These are phyloP conservation scores for Gortyna flavago DNA, from an alignment of 2,888 invertebrate species.

Conservation along the genomic window DNA sequence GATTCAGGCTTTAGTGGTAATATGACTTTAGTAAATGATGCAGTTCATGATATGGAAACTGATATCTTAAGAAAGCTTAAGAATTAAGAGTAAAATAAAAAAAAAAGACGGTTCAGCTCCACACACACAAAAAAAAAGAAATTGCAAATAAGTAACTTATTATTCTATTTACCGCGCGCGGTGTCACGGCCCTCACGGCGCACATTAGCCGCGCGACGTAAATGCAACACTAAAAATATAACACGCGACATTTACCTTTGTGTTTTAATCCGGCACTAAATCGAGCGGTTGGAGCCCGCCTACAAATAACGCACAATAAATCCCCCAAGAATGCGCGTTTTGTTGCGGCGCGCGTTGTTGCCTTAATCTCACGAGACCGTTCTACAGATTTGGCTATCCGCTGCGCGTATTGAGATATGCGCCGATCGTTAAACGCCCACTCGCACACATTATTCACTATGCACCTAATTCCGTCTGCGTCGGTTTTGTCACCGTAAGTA, in stretches of 20 bases:
- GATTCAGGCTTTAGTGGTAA: too few relatives aligned
- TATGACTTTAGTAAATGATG: too few relatives aligned
- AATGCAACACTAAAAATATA: conserved; percentile 75
- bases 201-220: conserved; percentile 70
- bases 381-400: conserved; percentile 73
- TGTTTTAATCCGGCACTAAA: conserved; percentile 76
- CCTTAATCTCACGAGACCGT: conserved; percentile 75
- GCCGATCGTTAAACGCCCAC: conserved; percentile 69
- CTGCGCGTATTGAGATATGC: conserved; percentile 63
- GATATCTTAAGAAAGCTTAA: too few relatives aligned
- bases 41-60: too few relatives aligned
- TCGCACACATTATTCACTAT: conserved; percentile 66
- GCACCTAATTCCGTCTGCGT: conserved; percentile 53
- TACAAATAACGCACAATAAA: conserved; percentile 79
- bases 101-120: too few relatives aligned
- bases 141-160: too few relatives aligned
- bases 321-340: conserved; percentile 77
- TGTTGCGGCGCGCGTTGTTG: conserved; percentile 67
- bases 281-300: conserved; percentile 69
- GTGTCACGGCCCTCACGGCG: conserved; percentile 67
- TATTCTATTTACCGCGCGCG: conserved; percentile 63
- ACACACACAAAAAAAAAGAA: too few relatives aligned
- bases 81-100: too few relatives aligned
- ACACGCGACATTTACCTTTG: conserved; percentile 83
- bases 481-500: conserved; percentile 39